Percentiles rank a stretch among this genome's conserved stretches.
Evolutionary conservation across 2,888 invertebrate genomes (phyloP).

Genomic region (Yponomeuta cagnagella): DNA sequence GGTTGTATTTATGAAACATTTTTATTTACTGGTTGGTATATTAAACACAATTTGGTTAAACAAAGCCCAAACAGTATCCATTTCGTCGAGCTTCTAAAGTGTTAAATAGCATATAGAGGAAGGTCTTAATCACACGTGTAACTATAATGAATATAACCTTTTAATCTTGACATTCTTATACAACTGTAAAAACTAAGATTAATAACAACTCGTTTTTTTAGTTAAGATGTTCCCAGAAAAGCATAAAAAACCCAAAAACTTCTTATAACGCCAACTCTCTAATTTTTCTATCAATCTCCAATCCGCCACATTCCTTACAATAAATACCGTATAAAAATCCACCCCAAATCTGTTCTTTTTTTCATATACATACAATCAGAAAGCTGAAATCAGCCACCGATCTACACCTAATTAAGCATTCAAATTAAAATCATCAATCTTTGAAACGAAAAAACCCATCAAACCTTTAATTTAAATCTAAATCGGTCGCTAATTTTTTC

Average conservation of each 20-base stretch:
- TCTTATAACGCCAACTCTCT: slow-evolving; percentile 37
- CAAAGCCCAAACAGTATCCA: slow-evolving; percentile 66
- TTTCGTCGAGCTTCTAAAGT: slow-evolving; percentile 43
- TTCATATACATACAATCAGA: neutral
- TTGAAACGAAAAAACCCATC: neutral
- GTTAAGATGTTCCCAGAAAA: neutral
- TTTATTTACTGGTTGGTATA: slow-evolving; percentile 73
- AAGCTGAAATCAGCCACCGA: neutral
- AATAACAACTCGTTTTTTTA: slow-evolving; percentile 45
- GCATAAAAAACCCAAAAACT: slow-evolving; percentile 28
- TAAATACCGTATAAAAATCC: slow-evolving; percentile 8
- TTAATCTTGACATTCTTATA: slow-evolving; percentile 56
- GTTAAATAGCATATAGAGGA: slow-evolving; percentile 61
- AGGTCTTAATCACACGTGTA: slow-evolving; percentile 59
- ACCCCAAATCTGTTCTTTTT: slow-evolving; percentile 3
- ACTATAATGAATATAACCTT: slow-evolving; percentile 46
- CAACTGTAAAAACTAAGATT: slow-evolving; percentile 56
- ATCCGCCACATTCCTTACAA: neutral
- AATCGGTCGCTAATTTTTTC: neutral
- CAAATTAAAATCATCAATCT: neutral
- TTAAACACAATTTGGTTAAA: slow-evolving; percentile 71
- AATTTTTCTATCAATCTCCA: slow-evolving; percentile 1
- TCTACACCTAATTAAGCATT: neutral
- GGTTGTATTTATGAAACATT: slow-evolving; percentile 61
- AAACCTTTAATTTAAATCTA: neutral